Evolutionary conservation across 2,113 vertebrate species (phyloP).

Genomic region (Vulpes lagopus): DNA sequence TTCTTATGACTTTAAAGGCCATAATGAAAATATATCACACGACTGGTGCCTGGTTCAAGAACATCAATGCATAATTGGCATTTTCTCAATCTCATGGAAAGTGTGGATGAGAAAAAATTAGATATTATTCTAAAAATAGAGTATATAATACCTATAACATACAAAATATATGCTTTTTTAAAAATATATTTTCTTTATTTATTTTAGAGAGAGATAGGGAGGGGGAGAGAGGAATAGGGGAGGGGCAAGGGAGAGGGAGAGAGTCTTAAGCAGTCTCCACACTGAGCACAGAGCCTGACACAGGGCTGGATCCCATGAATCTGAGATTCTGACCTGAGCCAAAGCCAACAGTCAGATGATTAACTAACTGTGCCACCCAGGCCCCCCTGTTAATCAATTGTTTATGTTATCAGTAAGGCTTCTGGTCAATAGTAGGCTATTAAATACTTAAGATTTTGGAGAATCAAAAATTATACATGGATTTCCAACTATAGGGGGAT

Average conservation of each 20-base stretch:
- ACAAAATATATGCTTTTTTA: background rate
- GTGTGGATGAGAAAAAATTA: background rate
- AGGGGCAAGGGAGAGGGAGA: no score
- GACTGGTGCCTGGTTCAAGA: background rate
- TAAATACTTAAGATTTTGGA: background rate
- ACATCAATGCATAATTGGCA: background rate
- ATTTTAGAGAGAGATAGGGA: no score
- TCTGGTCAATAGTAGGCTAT: background rate
- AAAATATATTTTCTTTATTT: no score
- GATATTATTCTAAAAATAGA: background rate
- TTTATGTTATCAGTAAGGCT: background rate
- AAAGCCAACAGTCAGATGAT: no score
- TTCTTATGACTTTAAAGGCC: background rate
- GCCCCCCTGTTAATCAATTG: no score
- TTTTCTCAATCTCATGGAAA: background rate
- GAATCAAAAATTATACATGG: no score
- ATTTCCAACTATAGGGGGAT: background rate
- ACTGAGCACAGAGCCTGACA: no score
- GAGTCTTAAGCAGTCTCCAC: no score
- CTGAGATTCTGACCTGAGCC: no score
- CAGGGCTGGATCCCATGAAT: no score
- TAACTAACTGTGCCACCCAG: no score
- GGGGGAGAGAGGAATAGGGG: no score
- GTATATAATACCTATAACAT: background rate
- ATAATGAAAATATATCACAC: background rate